Base-by-base conservation (phyloP, 1,140 invertebrate genomes). In the Plodia interpunctella region DNA sequence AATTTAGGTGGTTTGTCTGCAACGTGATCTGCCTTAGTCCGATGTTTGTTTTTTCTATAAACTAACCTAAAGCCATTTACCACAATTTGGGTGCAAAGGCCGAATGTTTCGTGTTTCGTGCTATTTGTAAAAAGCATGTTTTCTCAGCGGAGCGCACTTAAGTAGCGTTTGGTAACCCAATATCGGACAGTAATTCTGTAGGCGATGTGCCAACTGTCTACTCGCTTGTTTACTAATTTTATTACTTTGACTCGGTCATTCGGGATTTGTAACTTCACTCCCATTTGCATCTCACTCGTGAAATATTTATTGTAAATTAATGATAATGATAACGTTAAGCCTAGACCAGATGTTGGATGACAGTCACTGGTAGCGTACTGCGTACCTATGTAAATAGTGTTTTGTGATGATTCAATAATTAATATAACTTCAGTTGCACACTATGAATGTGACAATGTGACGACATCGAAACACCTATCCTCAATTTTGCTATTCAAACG, bases 41-140 rank as follows among this genome's bases (percentile, higher is more conserved):
- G 10, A 49, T 55, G 68, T 69, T 76, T 80, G 80, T 87, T 84
- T 78, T 75, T 85, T 80, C 72, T 76, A 63, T 52, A 83, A 81
- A 83, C 79, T 72, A 75, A 85, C 76, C 75, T 78, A 79, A 87
- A 73, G 71, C 75, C 78, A 82, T 86, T 83, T 82, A 81, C 67
- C 61, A 80, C 80, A 80, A 74, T 83, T 77, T 71, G 68, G 71
- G 82, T 68, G 80, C 74, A 80, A 77, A 86, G 80, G 80, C 81
- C 76, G 74, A 60, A 21, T 60, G 71, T 57, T 30, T 87, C 74
- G 57, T 55, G 60, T 88, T 84, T 66, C 85, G 72, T 77, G 80
- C 78, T 85, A 87, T 88, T 88, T 85, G 76, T 78, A 86, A 88
- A 88, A 83, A 83, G 76, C 72, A 73, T 88, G 83, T 88, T 87